Percentiles rank a stretch among this genome's conserved stretches.
These are phyloP conservation scores for Natrix natrix DNA, from an alignment of 2,797 vertebrate species.

Conservation along the genomic window DNA sequence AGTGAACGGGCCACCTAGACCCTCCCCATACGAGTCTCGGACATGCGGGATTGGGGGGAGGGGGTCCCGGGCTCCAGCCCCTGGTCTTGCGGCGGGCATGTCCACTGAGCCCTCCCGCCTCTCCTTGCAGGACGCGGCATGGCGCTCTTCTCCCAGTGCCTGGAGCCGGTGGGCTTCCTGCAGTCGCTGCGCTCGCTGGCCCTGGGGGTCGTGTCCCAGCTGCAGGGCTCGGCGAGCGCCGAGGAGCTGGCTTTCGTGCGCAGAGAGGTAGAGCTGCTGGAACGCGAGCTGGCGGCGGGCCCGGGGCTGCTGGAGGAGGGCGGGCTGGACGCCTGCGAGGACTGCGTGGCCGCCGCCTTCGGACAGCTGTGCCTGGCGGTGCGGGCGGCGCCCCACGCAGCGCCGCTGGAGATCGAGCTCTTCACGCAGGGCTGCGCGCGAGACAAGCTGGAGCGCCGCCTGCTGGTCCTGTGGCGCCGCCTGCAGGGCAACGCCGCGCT, in stretches of 20 bases:
- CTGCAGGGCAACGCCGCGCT: constrained; percentile 68
- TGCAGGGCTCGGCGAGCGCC: constrained; percentile 60
- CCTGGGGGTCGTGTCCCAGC: constrained; percentile 67
- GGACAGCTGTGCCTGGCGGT: constrained; percentile 69
- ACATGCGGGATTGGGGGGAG: no score
- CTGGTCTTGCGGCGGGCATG: no score
- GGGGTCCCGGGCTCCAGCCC: background rate
- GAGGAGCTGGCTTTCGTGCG: constrained; percentile 70
- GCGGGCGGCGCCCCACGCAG: constrained; percentile 61
- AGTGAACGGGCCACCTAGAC: background rate
- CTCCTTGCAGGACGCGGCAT: constrained; percentile 42
- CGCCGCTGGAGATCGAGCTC: constrained; percentile 69
- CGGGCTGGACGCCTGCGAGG: constrained; percentile 69
- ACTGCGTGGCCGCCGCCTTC: constrained; percentile 72
- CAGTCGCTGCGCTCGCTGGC: constrained; percentile 72
- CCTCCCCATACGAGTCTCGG: background rate
- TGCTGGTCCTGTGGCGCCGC: constrained; percentile 69
- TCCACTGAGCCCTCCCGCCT: background rate
- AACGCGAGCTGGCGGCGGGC: constrained; percentile 67
- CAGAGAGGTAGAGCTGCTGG: constrained; percentile 74
- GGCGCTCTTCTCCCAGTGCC: constrained; percentile 73
- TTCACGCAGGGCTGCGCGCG: constrained; percentile 70
- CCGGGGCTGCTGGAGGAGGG: constrained; percentile 63
- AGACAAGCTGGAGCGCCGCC: constrained; percentile 72
- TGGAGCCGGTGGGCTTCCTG: constrained; percentile 76